Evolutionary conservation across 2,797 vertebrate genomes (phyloP).

Genomic region (Anableps anableps): DNA sequence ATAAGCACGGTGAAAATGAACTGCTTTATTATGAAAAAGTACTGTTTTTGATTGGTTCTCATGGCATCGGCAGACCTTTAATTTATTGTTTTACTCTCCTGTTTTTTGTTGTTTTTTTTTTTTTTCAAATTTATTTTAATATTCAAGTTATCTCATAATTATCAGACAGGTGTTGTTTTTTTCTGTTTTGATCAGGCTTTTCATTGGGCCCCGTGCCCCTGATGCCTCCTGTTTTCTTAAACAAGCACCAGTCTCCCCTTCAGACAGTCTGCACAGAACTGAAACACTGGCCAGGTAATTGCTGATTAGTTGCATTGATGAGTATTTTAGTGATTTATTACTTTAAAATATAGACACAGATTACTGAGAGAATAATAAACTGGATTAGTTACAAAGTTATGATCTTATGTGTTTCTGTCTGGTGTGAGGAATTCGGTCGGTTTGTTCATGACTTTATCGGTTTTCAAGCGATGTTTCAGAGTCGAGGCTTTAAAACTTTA

Average conservation of each 20-base stretch:
- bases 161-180: no score
- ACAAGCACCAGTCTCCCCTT: slow-evolving; percentile 82
- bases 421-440: neutral
- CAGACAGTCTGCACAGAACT: slow-evolving; percentile 83
- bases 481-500: slow-evolving; percentile 94
- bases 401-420: neutral
- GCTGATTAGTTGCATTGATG: neutral
- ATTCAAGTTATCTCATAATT: neutral
- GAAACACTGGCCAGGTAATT: slow-evolving; percentile 87
- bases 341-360: neutral
- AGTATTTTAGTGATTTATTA: neutral
- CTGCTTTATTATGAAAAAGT: neutral
- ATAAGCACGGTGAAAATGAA: slow-evolving; percentile 89
- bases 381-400: neutral
- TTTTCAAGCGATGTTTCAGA: slow-evolving; percentile 84
- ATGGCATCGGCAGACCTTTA: neutral
- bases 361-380: neutral
- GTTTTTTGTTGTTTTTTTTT: no score
- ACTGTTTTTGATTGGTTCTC: neutral
- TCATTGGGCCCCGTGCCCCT: slow-evolving; percentile 64
- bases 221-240: slow-evolving; percentile 77
- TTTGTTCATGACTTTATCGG: neutral
- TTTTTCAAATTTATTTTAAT: neutral
- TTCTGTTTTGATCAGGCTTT: slow-evolving; percentile 78
- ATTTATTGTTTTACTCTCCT: neutral